phyloP scores from a whole-genome alignment of 2,888 invertebrate genomes.

The Coelinius sp. region DNA sequence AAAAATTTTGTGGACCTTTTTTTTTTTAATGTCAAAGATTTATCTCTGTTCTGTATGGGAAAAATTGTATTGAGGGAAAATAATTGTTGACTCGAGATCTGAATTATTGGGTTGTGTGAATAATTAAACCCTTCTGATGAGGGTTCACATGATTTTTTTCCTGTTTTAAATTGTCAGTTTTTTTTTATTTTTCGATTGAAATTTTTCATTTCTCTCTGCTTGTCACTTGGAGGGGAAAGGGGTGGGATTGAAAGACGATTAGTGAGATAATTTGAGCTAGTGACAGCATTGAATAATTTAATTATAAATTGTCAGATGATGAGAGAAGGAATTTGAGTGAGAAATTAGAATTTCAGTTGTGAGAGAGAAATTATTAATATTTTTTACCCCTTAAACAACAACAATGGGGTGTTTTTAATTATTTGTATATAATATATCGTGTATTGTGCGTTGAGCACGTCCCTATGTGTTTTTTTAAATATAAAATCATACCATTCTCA shows the following conservation, averaged over 20 bases:
- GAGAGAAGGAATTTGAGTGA: slow-evolving; percentile 26
- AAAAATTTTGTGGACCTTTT: background rate
- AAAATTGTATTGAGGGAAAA: background rate
- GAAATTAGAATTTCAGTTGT: slow-evolving; percentile 16
- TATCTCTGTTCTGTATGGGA: background rate
- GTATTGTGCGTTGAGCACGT: slow-evolving; percentile 59
- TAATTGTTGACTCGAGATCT: background rate
- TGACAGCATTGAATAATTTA: slow-evolving; percentile 17
- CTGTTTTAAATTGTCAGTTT: background rate
- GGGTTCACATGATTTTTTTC: background rate
- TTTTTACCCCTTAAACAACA: slow-evolving; percentile 37
- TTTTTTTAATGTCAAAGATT: background rate
- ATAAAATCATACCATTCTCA: background rate
- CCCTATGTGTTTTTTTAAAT: slow-evolving; percentile 50
- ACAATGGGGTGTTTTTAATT: slow-evolving; percentile 35
- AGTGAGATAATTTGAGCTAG: slow-evolving; percentile 27
- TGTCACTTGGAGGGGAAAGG: slow-evolving; percentile 2
- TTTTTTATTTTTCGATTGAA: background rate
- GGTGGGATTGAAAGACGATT: slow-evolving; percentile 28
- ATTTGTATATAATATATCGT: slow-evolving; percentile 60
- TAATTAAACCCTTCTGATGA: background rate
- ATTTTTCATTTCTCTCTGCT: slow-evolving; percentile 19
- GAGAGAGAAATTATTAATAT: slow-evolving; percentile 35
- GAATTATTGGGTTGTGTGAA: background rate
- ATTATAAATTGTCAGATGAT: slow-evolving; percentile 12